A percentile compares a stretch with the other conserved stretches of the same genome.
Evolutionary conservation across 2,888 invertebrate species (phyloP).

Genomic region (Andrena hattorfiana): DNA sequence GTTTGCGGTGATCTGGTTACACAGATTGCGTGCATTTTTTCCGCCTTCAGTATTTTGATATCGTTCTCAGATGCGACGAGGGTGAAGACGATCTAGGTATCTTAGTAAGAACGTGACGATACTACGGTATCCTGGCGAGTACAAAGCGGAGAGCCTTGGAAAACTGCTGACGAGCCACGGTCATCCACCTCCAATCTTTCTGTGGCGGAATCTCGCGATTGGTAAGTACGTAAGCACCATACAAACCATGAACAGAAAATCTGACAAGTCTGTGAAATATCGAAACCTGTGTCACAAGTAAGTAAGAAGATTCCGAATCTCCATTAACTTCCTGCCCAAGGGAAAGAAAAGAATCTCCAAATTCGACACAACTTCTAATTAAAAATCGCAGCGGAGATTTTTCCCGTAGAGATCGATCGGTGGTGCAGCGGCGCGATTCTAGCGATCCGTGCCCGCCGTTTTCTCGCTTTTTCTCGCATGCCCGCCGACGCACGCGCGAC

Average conservation of each 20-base stretch:
- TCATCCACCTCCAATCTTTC: constrained; percentile 68
- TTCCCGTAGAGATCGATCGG: neutral
- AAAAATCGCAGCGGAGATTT: neutral
- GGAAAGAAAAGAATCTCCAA: too few relatives aligned
- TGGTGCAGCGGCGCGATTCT: constrained; percentile 38
- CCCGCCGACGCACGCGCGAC: constrained; percentile 62
- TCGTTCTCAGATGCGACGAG: constrained; percentile 44
- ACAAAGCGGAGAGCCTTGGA: constrained; percentile 65
- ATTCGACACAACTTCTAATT: neutral
- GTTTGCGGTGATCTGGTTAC: constrained; percentile 39
- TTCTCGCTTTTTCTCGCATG: constrained; percentile 63
- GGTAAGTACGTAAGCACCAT: constrained; percentile 27
- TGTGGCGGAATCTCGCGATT: constrained; percentile 41
- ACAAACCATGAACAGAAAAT: too few relatives aligned
- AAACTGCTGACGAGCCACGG: constrained; percentile 70
- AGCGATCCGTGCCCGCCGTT: constrained; percentile 51
- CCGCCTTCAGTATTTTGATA: constrained; percentile 48
- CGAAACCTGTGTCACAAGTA: too few relatives aligned
- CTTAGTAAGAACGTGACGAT: constrained; percentile 70
- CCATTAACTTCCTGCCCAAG: too few relatives aligned
- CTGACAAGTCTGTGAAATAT: neutral
- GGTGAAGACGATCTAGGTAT: constrained; percentile 59
- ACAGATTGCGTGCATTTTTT: constrained; percentile 21
- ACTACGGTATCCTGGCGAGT: constrained; percentile 68
- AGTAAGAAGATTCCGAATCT: too few relatives aligned